These are phyloP conservation scores for Ctenochaetus hawaiiensis DNA, from an alignment of 2,797 vertebrate genomes.

Conservation along the genomic window DNA sequence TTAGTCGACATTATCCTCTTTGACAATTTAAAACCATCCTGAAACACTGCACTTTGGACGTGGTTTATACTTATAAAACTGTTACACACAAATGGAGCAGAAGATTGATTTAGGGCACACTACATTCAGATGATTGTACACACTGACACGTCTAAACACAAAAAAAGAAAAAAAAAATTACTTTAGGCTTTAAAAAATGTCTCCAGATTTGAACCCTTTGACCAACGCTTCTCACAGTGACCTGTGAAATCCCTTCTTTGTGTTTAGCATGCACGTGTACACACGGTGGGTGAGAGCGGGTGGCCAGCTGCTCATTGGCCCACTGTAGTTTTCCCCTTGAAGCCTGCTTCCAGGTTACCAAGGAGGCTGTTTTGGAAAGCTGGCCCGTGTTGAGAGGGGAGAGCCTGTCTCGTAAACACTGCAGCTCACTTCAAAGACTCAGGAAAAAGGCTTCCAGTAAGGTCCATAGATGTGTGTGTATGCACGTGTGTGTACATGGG, in stretches of 20 bases:
- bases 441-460: constrained; percentile 49
- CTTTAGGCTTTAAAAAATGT: constrained; percentile 13
- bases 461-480: constrained; percentile 25
- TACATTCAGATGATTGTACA: background rate
- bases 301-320: constrained; percentile 33
- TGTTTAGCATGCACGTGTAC: constrained; percentile 5
- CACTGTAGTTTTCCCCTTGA: constrained; percentile 45
- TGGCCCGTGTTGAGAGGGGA: constrained; percentile 78
- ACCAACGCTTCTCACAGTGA: constrained; percentile 18
- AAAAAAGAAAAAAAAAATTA: no score
- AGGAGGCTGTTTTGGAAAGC: constrained; percentile 85
- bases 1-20: background rate
- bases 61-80: background rate
- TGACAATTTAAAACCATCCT: background rate
- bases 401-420: constrained; percentile 71
- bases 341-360: constrained; percentile 76
- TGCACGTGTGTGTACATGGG: constrained; percentile 20
- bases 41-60: background rate
- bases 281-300: background rate
- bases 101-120: background rate
- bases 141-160: background rate
- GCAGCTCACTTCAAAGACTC: constrained; percentile 71
- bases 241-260: constrained; percentile 30
- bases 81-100: constrained; percentile 20
- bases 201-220: constrained; percentile 23